Evolutionary conservation across 1,140 invertebrate species (phyloP), one percentile per base, ranked within the genome.

Genomic region (Aethina tumida): DNA sequence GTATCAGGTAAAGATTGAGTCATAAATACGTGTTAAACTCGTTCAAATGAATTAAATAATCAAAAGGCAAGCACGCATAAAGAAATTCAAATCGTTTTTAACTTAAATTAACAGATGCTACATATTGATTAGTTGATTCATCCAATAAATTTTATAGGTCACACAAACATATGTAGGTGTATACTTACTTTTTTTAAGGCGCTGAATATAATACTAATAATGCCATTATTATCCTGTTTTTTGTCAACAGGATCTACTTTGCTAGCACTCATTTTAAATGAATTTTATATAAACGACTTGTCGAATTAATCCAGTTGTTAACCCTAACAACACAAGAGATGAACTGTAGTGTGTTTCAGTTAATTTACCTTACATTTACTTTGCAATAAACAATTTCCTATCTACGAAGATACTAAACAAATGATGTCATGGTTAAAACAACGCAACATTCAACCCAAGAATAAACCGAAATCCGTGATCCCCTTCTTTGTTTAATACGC

Each of bases 161-260:
- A 29, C 9, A 8, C 5, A 8, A 7, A 8, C 14, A 29, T n/a
- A 29, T 12, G 6, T 6, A 16, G 5, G 4, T 4, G 22, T 13
- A 39, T 42, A 16, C 37, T 56, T 34, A 69, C 61, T 49, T 69
- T 69, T 42, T 69, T 69, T n/a, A 56, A 52, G 18, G 65, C 46
- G 27, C 60, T 52, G 21, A 62, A 64, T 8, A 67, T 29, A 2
- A 67, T 28, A 8, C 60, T 58, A 26, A 66, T 53, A 36, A 67
- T 65, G 41, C 57, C 55, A 27, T 55, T 53, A 21, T 60, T 60
- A 10, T 22, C 38, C 1, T 45, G 41, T 47, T 28, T 44, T 33
- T 43, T 47, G n/a, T 42, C 39, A 19, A 38, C 28, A 10, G 9
- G 16, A 28, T 35, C 21, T 39, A 50, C 43, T 37, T 55, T 54